Conservation (phyloP, 1,140 invertebrate species). For the Drosophila pseudoobscura region DNA sequence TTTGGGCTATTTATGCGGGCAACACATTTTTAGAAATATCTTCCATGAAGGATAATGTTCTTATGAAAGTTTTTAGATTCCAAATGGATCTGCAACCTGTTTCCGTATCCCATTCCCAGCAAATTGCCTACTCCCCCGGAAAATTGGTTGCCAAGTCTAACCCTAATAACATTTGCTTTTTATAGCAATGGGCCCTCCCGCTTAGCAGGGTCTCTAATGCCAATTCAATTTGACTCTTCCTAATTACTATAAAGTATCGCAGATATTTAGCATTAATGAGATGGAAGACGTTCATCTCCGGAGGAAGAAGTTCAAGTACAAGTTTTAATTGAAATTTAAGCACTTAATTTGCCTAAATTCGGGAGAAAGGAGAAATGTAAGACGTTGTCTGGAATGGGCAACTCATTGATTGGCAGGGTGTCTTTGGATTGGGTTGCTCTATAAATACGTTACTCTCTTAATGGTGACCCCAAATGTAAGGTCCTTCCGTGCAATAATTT, state of each 20-base stretch:
- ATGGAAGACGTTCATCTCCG: slow-evolving; percentile 3
- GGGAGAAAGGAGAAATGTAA: slow-evolving; percentile 3
- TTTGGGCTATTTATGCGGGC: not conserved
- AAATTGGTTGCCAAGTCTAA: slow-evolving; percentile 33
- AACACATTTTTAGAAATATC: not conserved
- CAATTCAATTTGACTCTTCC: slow-evolving; percentile 61
- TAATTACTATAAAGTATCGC: slow-evolving; percentile 73
- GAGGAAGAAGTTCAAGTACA: slow-evolving; percentile 30
- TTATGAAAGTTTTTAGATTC: slow-evolving; percentile 5
- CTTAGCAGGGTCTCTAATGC: slow-evolving; percentile 32
- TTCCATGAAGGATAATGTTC: not conserved
- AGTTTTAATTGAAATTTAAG: slow-evolving; percentile 80
- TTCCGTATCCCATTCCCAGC: not conserved
- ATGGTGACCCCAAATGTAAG: slow-evolving; percentile 20
- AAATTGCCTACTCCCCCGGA: not conserved
- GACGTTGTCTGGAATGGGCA: not conserved
- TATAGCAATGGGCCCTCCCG: slow-evolving; percentile 19
- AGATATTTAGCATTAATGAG: slow-evolving; percentile 66
- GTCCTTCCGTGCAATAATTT: slow-evolving; percentile 57
- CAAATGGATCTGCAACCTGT: slow-evolving; percentile 14
- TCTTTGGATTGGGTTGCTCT: slow-evolving; percentile 9
- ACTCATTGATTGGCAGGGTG: slow-evolving; percentile 43
- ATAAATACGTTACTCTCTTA: slow-evolving; percentile 13
- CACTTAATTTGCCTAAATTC: slow-evolving; percentile 62
- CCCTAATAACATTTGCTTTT: slow-evolving; percentile 57